Evolutionary conservation across 2,888 invertebrate species (phyloP), one percentile per base, ranked within the genome.

Genomic region (Cheilosia urbana): DNA sequence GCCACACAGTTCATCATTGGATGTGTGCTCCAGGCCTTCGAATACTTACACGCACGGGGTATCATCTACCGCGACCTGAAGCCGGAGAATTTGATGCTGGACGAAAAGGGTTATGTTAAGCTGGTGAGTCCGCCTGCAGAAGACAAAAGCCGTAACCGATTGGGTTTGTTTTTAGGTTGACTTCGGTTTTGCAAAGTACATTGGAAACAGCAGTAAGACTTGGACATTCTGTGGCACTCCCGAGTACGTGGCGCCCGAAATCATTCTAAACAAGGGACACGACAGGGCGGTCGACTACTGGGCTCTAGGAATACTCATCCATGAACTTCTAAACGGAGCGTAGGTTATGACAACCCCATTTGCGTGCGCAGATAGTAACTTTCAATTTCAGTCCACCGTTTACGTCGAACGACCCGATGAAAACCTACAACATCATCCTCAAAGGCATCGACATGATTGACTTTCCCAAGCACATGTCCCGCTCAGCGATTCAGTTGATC

Each of bases 161-260:
- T 11, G 21, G 11, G 71, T 4, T 49, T 7, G 21, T 80, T 90
- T 90, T 40, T 87, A 95, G 94, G 96, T 96, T 42, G 98, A 98
- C 91, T 98, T 98, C 92, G 98, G 98, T 15, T 98, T 98, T 91
- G 97, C 98, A 19, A 98, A 98, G 92, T 95, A 95, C 89, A 94
- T 98, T 78, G 95, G 96, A 0, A 93, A 94, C 1, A 96, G 96
- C 71, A 94, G 95, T 80, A 98, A 97, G 92, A 98, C 98, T 0
- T 98, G 97, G 96, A 98, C 98, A 0, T 98, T 98, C 92, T 98
- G 98, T 87, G 98, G 98, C n/a, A 98, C 98, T 0, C 98, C 98
- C 0, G 97, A 98, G 90, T 97, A 97, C 89, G 96, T 97, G 4
- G 96, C 97, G 0, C 97, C 97, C 0, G 97, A 98, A 93, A 97